Base-by-base conservation (phyloP, 2,113 vertebrate genomes). In the Pycnonotus jocosus region DNA sequence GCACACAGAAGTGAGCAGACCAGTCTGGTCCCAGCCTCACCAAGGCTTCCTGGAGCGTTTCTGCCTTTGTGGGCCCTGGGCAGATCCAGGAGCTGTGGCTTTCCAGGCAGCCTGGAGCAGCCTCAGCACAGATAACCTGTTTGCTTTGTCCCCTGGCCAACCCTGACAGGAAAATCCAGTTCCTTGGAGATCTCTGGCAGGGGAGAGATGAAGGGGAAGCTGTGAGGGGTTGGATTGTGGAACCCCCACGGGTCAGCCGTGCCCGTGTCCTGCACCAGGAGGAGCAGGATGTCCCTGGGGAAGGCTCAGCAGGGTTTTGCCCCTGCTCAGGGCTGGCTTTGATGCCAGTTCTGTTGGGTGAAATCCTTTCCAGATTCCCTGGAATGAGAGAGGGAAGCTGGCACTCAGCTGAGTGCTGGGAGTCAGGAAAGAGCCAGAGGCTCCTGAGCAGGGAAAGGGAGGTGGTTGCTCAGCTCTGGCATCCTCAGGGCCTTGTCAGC, bases 71-170 rank as follows among this genome's bases (percentile, higher is more conserved):
- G 12, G 53, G 53, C 38, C 35, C 78, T 45, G 81, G 37, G 77
- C 33, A 65, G 48, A 76, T 85, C 7, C 93, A 65, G 92, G 45
- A 81, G 40, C 24, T 92, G 91, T 16, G 81, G 89, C 61, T 95
- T 92, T 69, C 10, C 37, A 71, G 69, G 22, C 21, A 35, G 79
- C 61, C 68, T 66, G 88, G 48, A 90, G 72, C 92, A 93, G 92
- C 74, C 88, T 16, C 27, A 42, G 90, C 71, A 28, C 7, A 77
- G 92, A 73, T 73, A 90, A 96, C 66, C 82, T 78, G 91, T 95
- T 94, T 95, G 91, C 86, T 94, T 94, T 97, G 96, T 93, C 88
- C 91, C 91, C 86, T 68, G 86, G 88, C 92, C 95, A 95, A 15
- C 53, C 33, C 56, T 5, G 5, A 48, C 94, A 95, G 91, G 94